Conservation (phyloP, 1,140 invertebrate genomes). For the Panagrolaimus sp. region DNA sequence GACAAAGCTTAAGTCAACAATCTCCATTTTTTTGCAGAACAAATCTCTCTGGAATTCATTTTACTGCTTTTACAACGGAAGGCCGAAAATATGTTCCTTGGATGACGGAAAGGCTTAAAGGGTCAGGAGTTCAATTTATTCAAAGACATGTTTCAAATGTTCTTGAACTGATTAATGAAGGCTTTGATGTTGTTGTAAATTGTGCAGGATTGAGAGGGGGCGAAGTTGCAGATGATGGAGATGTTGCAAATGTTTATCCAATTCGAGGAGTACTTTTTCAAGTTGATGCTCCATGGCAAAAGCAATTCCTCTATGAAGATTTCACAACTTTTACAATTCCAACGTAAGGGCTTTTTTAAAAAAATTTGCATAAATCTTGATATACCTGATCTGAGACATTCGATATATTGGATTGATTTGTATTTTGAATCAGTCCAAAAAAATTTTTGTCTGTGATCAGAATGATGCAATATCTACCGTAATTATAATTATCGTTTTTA, state of each 20-base stretch:
- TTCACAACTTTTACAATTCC: slow-evolving; percentile 55
- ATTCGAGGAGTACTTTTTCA: slow-evolving; percentile 48
- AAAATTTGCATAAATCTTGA: no score
- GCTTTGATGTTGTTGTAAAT: slow-evolving; percentile 37
- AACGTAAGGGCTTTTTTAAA: slow-evolving; percentile 22
- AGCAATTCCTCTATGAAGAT: slow-evolving; percentile 54
- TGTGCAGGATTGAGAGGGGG: slow-evolving; percentile 8
- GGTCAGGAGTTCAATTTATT: slow-evolving; percentile 32
- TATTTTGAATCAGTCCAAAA: no score
- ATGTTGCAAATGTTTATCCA: slow-evolving; percentile 45
- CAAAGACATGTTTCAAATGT: slow-evolving; percentile 25
- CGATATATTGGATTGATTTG: no score
- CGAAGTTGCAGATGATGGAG: slow-evolving; percentile 39
- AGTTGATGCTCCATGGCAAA: slow-evolving; percentile 25
- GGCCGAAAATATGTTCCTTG: slow-evolving; percentile 53
- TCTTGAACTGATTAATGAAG: slow-evolving; percentile 30
- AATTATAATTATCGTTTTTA: no score
- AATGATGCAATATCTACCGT: no score
- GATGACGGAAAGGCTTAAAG: slow-evolving; percentile 35
- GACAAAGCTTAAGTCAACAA: background rate
- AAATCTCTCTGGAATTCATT: slow-evolving; percentile 44
- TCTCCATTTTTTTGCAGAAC: slow-evolving; percentile 27
- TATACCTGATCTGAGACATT: no score
- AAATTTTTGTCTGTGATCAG: no score
- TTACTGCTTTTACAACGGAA: slow-evolving; percentile 53